Base-by-base conservation (phyloP, 2,797 vertebrate genomes). In the Tympanoctomys barrerae region DNA sequence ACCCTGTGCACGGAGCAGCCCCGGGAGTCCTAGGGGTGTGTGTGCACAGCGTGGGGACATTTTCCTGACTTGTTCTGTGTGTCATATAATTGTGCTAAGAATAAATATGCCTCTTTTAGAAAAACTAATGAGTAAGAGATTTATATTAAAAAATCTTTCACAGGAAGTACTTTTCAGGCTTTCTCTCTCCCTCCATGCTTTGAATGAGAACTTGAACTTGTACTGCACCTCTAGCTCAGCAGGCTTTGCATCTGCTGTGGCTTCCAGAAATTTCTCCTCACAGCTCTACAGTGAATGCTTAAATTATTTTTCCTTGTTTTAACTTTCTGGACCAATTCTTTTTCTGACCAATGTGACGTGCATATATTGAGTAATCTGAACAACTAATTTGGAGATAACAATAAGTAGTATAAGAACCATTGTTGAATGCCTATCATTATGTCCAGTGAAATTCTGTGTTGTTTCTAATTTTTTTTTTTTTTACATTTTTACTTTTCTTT, bases 141-240 rank as follows among this genome's bases (percentile, higher is more conserved):
- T 91, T 88, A 7, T 62, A 36, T 91, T 75, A 26, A 75, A 68
- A 68, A 95, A 66, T 83, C 66, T 96, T 94, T 61, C 33, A 90
- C 8, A 46, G 46, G 52, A 87, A 95, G 75, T 57, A 57, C 46
- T 78, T 71, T 59, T 26, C 26, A 75, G 49, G 3, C 49, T 31
- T 42, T n/a, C 4, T n/a, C n/a, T 7, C 2, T 42, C 6, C 24
- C 13, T 10, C 1, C 5, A 19, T 82, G 33, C 46, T 83, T 96
- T 94, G 61, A 94, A 81, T 77, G 68, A 91, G 87, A 92, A 77
- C 31, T 88, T 94, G 78, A 91, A 84, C 70, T 95, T 77, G 52
- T 39, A 21, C 33, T 87, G 16, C 54, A 73, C 31, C 31, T 71
- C 31, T 61, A 83, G 81, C 10, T 28, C 78, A 81, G n/a, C 68